Conservation (phyloP, 1,140 invertebrate species). For the Drosophila subpulchrella region DNA sequence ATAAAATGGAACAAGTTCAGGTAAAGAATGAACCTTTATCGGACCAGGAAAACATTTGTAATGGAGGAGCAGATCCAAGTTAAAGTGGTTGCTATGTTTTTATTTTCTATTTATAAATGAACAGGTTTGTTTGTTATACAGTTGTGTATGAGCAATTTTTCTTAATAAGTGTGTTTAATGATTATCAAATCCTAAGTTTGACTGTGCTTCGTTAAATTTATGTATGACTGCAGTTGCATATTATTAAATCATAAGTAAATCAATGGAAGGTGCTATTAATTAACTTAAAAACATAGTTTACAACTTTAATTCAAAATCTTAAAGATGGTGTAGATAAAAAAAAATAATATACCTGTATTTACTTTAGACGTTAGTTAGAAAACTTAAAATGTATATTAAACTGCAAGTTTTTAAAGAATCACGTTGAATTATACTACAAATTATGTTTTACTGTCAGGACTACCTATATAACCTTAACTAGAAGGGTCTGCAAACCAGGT, state of each 20-base stretch:
- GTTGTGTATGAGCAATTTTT: too few species aligned
- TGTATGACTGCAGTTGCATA: neutral
- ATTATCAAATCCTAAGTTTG: neutral
- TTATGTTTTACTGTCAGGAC: neutral
- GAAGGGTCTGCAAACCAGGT: neutral
- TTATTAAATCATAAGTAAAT: neutral
- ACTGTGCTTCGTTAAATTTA: neutral
- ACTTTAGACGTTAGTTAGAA: neutral
- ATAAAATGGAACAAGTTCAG: neutral
- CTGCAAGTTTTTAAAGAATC: neutral
- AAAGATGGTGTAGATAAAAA: neutral
- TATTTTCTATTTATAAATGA: too few species aligned
- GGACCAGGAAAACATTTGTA: neutral
- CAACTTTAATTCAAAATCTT: neutral
- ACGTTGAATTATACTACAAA: conserved; percentile 1
- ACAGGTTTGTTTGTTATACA: too few species aligned
- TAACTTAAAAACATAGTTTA: neutral
- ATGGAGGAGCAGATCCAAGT: neutral
- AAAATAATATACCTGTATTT: too few species aligned
- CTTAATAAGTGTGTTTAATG: neutral
- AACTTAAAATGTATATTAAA: neutral
- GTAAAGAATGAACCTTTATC: neutral
- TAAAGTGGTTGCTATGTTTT: neutral
- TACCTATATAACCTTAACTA: neutral
- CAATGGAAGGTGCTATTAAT: neutral